Conservation (phyloP, 2,797 vertebrate genomes). For the Arrhamphus sclerolepis region DNA sequence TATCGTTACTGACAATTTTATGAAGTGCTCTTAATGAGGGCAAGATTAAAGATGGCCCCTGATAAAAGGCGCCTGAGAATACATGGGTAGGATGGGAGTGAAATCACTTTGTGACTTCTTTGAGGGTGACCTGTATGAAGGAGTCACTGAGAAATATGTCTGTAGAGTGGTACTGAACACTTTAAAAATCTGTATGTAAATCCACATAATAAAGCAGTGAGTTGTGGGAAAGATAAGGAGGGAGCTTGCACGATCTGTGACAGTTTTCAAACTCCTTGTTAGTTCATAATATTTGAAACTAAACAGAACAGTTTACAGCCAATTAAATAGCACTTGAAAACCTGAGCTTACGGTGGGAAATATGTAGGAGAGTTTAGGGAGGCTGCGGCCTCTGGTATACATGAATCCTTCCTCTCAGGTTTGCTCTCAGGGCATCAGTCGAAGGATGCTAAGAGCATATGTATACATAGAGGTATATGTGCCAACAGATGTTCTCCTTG, state of each 20-base stretch:
- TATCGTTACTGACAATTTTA: slow-evolving; percentile 95
- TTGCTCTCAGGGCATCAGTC: slow-evolving; percentile 62
- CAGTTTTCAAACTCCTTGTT: slow-evolving; percentile 85
- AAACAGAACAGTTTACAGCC: slow-evolving; percentile 92
- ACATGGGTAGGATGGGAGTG: slow-evolving; percentile 31
- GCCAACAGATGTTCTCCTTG: slow-evolving; percentile 76
- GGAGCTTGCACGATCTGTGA: slow-evolving; percentile 37
- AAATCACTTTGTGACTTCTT: slow-evolving; percentile 67
- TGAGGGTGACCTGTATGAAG: slow-evolving; percentile 77
- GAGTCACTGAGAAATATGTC: slow-evolving; percentile 79
- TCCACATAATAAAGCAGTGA: slow-evolving; percentile 78
- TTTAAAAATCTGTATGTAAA: slow-evolving; percentile 81
- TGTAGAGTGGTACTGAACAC: slow-evolving; percentile 87
- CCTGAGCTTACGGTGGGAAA: slow-evolving; percentile 88
- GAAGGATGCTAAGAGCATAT: slow-evolving; percentile 63
- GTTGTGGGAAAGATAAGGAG: slow-evolving; percentile 65
- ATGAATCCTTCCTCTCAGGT: slow-evolving; percentile 69
- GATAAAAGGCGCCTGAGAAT: slow-evolving; percentile 68
- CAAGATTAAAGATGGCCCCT: slow-evolving; percentile 91
- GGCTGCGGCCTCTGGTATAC: slow-evolving; percentile 84
- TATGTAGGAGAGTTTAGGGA: slow-evolving; percentile 85
- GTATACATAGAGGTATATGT: slow-evolving; percentile 67
- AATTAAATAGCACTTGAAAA: slow-evolving; percentile 92
- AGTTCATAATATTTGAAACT: slow-evolving; percentile 89
- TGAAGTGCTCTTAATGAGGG: slow-evolving; percentile 98